Evolutionary conservation across 2,797 vertebrate species (phyloP), one percentile per base, ranked within the genome.

Genomic region (Ceyx erithaca): DNA sequence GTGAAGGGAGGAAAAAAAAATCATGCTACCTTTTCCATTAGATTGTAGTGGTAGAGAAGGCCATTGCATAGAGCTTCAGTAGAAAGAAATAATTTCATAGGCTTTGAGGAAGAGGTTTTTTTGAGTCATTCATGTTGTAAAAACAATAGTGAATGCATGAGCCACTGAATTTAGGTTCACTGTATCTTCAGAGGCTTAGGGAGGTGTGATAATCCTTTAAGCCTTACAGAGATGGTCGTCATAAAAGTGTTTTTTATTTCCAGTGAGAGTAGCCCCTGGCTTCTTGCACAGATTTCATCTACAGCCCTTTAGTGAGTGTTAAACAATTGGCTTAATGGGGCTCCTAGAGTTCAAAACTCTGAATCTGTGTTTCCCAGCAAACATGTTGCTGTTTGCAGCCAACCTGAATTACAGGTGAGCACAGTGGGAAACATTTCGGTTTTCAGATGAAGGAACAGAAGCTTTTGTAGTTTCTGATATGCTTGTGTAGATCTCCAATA

Each of bases 101-200:
- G 28, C 23, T 51, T 63, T 78, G n/a, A 54, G 31, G 64, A 57
- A 35, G 12, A 26, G 12, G 12, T 54, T 51, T 33, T 13, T 55
- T 72, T 43, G 14, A 73, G 5, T 12, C 6, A 13, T 64, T 26
- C 31, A 12, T 55, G 25, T 5, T 49, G 14, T 22, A 30, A n/a
- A 46, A 67, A 23, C 25, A 26, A 2, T 7, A 30, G 22, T 0
- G 10, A 72, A 13, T 12, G 20, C 11, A 1, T 2, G 14, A 66
- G 28, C 49, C 13, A 5, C 6, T 63, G 68, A 45, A 18, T 63
- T 84, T 43, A 66, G 64, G 30, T 6, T 76, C 6, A 1, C 37
- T 58, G n/a, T 62, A 4, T 55, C 78, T 79, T 54, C 35, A 62
- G 2, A 72, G 20, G 6, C 51, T 67, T 61, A 46, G 22, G 25